Percentiles rank a stretch among this genome's conserved stretches.
Evolutionary conservation across 2,888 invertebrate genomes (phyloP).

Genomic region (Euzetes globulus): DNA sequence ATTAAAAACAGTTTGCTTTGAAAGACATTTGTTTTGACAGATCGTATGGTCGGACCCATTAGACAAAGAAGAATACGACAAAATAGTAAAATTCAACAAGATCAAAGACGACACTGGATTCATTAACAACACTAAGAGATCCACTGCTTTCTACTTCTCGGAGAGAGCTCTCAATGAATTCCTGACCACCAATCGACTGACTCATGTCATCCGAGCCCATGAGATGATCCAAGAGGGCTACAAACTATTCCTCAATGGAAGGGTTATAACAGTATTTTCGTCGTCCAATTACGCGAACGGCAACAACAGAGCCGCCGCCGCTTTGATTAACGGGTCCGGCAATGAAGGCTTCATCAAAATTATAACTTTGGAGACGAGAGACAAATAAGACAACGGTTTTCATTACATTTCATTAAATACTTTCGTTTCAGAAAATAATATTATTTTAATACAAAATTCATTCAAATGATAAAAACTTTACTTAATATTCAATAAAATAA

Average conservation of each 20-base stretch:
- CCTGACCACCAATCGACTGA: conserved; percentile 58
- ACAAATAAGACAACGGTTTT: no score
- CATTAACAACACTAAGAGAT: conserved; percentile 59
- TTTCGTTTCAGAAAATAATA: no score
- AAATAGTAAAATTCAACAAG: not conserved
- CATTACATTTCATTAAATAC: no score
- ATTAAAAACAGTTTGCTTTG: not conserved
- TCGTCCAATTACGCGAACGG: conserved; percentile 66
- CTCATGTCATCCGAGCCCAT: conserved; percentile 66
- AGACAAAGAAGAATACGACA: conserved; percentile 8
- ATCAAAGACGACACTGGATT: conserved; percentile 52
- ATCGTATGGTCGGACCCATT: conserved; percentile 63
- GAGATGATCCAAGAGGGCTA: conserved; percentile 61
- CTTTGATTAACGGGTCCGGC: conserved; percentile 54
- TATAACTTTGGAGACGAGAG: no score
- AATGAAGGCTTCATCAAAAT: no score
- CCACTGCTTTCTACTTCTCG: conserved; percentile 66
- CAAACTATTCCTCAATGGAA: conserved; percentile 61
- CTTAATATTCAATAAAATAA: no score
- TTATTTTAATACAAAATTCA: no score
- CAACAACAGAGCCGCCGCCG: conserved; percentile 63
- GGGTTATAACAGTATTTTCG: conserved; percentile 64
- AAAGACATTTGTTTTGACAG: conserved; percentile 47
- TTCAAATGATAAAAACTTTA: no score
- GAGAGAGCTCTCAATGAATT: conserved; percentile 61